These are phyloP conservation scores for Amyelois transitella DNA, from an alignment of 1,140 invertebrate species.

Conservation along the genomic window DNA sequence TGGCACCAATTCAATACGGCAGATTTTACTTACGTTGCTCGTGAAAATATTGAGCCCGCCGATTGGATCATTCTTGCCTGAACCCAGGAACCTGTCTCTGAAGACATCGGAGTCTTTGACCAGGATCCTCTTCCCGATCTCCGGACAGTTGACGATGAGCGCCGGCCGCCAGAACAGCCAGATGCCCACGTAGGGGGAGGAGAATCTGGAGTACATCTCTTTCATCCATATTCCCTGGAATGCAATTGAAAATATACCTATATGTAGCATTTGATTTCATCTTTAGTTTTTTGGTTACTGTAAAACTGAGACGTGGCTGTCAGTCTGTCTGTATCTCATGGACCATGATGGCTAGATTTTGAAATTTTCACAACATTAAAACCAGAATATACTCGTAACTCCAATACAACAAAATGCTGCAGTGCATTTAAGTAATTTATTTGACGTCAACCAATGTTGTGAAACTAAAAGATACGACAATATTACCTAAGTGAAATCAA, in stretches of 20 bases:
- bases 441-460: too few relatives aligned
- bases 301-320: too few relatives aligned
- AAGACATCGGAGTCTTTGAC: constrained; percentile 37
- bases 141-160: constrained; percentile 34
- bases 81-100: constrained; percentile 28
- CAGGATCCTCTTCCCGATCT: constrained; percentile 32
- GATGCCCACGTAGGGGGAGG: constrained; percentile 34
- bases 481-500: too few relatives aligned
- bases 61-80: constrained; percentile 33
- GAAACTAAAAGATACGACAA: too few relatives aligned
- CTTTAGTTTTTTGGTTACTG: too few relatives aligned
- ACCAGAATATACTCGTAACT: too few relatives aligned
- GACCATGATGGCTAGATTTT: too few relatives aligned
- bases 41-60: constrained; percentile 34
- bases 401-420: too few relatives aligned
- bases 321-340: too few relatives aligned
- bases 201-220: constrained; percentile 19
- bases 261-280: too few relatives aligned
- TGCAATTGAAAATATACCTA: neutral
- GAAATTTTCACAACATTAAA: too few relatives aligned
- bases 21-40: constrained; percentile 37
- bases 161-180: constrained; percentile 49
- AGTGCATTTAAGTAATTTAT: too few relatives aligned
- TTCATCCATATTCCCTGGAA: constrained; percentile 36
- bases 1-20: neutral